Base-by-base conservation (phyloP, 2,888 invertebrate genomes). In the Epiblema foenella region DNA sequence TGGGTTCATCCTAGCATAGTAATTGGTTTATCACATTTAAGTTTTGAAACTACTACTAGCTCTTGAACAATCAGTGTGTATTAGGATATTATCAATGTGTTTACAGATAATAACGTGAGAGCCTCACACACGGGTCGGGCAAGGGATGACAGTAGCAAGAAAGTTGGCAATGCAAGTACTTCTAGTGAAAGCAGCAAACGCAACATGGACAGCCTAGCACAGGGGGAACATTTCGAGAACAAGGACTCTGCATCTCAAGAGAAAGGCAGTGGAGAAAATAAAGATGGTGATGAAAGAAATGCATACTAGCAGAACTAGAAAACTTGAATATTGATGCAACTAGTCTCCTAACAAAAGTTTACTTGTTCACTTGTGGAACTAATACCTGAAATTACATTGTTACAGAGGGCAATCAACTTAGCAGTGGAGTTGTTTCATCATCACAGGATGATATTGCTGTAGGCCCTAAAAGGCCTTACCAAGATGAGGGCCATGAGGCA, bases 401-500 rank as follows among this genome's bases (percentile, higher is more conserved):
- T 77, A 17, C 60, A 80, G 87, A 87, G 75, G 81, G 80, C 70
- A 74, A 75, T 62, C 91, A 89, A 84, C 78, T 91, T 79, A 90
- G 88, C 79, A 90, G 89, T 75, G 85, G 88, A 63, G 85, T 89
- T 70, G 90, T 90, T 70, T 90, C 90, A 68, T 89, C 91, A 52
- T 86, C 88, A 49, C 92, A 92, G 78, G 92, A 91, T 76, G 93
- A 93, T 73, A 76, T 83, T 67, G 75, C 80, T 68, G 77, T 79
- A 11, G 75, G 76, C 67, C 79, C 75, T 60, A 89, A 90, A 75
- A 83, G 88, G 72, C 74, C 81, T 17, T 86, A 88, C 64, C 42
- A 77, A 91, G 80, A 95, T 51, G 96, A 95, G 42, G 86, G 82
- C 69, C 95, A 95, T 20, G 93, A 90, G 62, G 83, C 87, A 17